These are phyloP conservation scores for Myocastor coypus DNA, from an alignment of 2,113 vertebrate species.

Conservation along the genomic window DNA sequence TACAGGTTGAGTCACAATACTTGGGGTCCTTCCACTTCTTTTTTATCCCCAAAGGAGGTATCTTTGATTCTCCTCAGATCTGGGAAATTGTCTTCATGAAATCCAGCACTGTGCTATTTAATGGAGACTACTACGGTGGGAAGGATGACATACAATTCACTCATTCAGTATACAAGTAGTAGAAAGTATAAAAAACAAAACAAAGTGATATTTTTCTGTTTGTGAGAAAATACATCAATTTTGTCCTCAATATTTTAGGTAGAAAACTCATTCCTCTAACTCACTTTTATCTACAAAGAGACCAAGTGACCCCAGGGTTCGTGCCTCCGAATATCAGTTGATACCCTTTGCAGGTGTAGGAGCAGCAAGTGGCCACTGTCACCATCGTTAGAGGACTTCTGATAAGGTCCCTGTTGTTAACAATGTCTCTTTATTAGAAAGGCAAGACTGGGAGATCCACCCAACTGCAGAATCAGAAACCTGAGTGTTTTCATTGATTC, in stretches of 20 bases:
- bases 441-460: neutral
- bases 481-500: neutral
- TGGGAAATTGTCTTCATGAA: neutral
- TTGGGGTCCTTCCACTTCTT: neutral
- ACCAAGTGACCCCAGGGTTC: neutral
- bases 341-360: neutral
- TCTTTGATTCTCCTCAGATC: neutral
- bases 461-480: neutral
- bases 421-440: neutral
- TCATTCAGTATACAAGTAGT: neutral
- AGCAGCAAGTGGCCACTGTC: neutral
- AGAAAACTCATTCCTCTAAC: neutral
- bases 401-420: neutral
- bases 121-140: neutral
- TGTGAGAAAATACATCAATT: slow-evolving; percentile 1
- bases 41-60: neutral
- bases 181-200: neutral
- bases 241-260: neutral
- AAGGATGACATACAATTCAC: neutral
- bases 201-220: neutral
- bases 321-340: neutral
- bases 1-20: neutral
- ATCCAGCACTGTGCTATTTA: neutral
- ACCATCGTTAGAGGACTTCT: neutral
- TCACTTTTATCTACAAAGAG: neutral